phyloP scores from a whole-genome alignment of 1,140 invertebrate species.

The Tenebrio molitor region DNA sequence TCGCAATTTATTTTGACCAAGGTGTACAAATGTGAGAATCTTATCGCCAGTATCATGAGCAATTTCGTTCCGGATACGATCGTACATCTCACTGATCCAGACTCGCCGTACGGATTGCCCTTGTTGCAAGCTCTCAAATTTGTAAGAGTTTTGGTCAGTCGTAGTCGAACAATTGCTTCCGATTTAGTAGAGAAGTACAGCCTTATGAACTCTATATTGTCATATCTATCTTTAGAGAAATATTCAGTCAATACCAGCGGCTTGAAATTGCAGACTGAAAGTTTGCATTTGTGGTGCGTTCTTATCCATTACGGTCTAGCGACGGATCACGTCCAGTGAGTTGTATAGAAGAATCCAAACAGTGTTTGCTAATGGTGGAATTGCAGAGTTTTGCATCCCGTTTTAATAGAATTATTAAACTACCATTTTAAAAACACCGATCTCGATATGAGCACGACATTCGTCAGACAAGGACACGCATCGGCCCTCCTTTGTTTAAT shows the following conservation, averaged over 20 bases:
- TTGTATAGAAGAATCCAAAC: background rate
- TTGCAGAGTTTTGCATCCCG: constrained; percentile 63
- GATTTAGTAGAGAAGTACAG: constrained; percentile 64
- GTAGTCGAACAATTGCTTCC: constrained; percentile 65
- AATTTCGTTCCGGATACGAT: constrained; percentile 72
- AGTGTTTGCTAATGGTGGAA: background rate
- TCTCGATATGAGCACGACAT: constrained; percentile 65
- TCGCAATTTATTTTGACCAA: constrained; percentile 73
- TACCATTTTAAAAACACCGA: constrained; percentile 70
- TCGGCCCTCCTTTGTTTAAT: constrained; percentile 66
- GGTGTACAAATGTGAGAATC: constrained; percentile 71
- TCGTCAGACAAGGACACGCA: constrained; percentile 68
- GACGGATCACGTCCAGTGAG: constrained; percentile 63
- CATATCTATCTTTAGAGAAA: constrained; percentile 68
- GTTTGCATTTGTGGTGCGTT: constrained; percentile 68
- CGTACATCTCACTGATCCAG: background rate
- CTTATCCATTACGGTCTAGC: constrained; percentile 66
- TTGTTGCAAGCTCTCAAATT: constrained; percentile 70
- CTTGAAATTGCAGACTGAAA: constrained; percentile 73
- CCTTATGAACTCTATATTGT: constrained; percentile 67
- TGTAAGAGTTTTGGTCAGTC: constrained; percentile 67
- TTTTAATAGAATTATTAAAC: constrained; percentile 67
- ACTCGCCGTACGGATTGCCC: constrained; percentile 64
- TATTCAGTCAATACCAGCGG: constrained; percentile 67
- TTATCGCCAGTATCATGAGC: constrained; percentile 71